Evolutionary conservation across 2,113 vertebrate genomes (phyloP).

Genomic region (Psittacula cyanocephala): DNA sequence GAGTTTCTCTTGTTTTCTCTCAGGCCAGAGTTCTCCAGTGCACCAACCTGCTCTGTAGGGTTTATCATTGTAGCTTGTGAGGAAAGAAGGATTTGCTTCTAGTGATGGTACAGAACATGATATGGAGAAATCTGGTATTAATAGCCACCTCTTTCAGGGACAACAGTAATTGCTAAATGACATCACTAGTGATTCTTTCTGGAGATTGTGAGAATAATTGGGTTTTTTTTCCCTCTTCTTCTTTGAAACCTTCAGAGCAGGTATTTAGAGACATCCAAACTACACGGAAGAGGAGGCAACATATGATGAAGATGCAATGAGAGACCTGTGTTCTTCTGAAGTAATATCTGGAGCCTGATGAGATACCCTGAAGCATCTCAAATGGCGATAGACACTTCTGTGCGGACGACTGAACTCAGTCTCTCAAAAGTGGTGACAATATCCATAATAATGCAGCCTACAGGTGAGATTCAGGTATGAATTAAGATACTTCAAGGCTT

Average conservation of each 20-base stretch:
- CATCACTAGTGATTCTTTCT: neutral
- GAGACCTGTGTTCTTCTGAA: neutral
- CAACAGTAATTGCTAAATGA: neutral
- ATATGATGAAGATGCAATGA: neutral
- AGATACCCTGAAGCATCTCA: neutral
- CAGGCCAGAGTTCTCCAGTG: neutral
- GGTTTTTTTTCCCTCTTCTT: neutral
- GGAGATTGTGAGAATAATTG: neutral
- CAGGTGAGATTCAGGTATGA: neutral
- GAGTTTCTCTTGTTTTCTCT: neutral
- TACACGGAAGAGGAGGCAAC: neutral
- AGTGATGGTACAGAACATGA: neutral
- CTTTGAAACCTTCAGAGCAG: neutral
- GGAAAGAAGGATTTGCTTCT: neutral
- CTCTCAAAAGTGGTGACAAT: neutral
- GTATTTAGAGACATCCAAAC: neutral
- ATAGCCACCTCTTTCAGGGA: neutral
- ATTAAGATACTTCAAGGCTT: neutral
- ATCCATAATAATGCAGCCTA: neutral
- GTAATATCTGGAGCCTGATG: neutral
- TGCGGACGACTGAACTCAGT: neutral
- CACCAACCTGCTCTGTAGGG: neutral
- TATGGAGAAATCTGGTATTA: neutral
- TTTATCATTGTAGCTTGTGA: neutral
- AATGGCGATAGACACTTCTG: neutral